Percentiles rank a stretch among this genome's conserved stretches.
phyloP scores from a whole-genome alignment of 2,797 vertebrate genomes.

The Limosa lapponica region DNA sequence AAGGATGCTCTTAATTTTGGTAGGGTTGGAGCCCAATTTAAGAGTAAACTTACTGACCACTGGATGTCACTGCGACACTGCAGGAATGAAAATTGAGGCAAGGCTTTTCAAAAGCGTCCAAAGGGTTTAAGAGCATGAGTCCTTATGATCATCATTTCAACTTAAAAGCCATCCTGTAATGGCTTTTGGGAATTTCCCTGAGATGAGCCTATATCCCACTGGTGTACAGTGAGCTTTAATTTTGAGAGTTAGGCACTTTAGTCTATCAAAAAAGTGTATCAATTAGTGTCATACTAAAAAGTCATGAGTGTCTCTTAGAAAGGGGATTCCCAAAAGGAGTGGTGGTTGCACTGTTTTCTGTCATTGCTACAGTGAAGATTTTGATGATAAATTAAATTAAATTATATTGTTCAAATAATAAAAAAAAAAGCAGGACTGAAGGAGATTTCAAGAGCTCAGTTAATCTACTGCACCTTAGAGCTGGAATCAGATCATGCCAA shows the following conservation, averaged over 20 bases:
- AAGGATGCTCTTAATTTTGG: not conserved
- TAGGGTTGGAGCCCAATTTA: constrained; percentile 18
- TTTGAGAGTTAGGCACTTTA: not conserved
- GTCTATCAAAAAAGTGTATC: not conserved
- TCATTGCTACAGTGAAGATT: constrained; percentile 16
- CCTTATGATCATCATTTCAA: not conserved
- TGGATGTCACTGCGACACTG: constrained; percentile 80
- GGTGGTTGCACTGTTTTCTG: constrained; percentile 31
- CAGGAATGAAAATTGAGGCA: constrained; percentile 50
- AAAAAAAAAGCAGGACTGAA: not conserved
- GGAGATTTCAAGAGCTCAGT: not conserved
- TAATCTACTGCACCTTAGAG: not conserved
- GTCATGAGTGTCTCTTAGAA: not conserved
- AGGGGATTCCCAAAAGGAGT: not conserved
- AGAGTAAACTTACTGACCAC: constrained; percentile 79
- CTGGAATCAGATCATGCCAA: not conserved
- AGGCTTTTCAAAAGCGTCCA: not conserved
- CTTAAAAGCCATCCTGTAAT: not conserved
- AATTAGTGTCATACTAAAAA: not conserved
- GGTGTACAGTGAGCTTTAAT: not conserved
- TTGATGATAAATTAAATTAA: constrained; percentile 33
- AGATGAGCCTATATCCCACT: not conserved
- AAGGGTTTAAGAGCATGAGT: not conserved
- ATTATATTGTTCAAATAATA: not conserved
- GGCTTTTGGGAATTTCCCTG: not conserved